Conservation (phyloP, 2,888 invertebrate genomes). For the Phrixothrix hirtus region DNA sequence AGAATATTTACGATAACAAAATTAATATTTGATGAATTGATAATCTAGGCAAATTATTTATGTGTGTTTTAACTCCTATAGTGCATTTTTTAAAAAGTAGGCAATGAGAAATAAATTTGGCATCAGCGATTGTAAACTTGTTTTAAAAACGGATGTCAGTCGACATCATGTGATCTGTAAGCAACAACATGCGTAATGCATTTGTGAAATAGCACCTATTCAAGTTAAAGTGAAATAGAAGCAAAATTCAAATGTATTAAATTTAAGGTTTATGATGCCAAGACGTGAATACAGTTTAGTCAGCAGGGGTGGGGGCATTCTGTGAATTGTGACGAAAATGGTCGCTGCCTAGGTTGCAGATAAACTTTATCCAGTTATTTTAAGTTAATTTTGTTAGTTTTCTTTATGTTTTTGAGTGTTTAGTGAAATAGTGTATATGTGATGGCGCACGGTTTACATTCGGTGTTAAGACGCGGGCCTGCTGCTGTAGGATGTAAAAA, state of each 20-base stretch:
- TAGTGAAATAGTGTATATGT: slow-evolving; percentile 38
- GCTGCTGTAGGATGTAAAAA: slow-evolving; percentile 55
- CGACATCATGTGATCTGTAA: slow-evolving; percentile 52
- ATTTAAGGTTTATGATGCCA: slow-evolving; percentile 66
- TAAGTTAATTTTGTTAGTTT: slow-evolving; percentile 45
- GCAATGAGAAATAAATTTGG: slow-evolving; percentile 47
- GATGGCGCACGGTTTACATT: slow-evolving; percentile 65
- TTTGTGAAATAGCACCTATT: background rate
- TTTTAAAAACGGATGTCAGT: slow-evolving; percentile 75
- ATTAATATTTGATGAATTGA: too few species aligned
- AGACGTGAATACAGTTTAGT: slow-evolving; percentile 68
- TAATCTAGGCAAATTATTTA: too few species aligned
- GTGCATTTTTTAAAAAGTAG: slow-evolving; percentile 12
- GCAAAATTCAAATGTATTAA: too few species aligned
- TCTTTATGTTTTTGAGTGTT: slow-evolving; percentile 36
- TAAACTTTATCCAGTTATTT: slow-evolving; percentile 49
- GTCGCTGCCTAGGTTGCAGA: slow-evolving; percentile 63
- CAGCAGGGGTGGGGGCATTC: slow-evolving; percentile 58
- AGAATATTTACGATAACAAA: background rate
- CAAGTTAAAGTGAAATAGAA: too few species aligned
- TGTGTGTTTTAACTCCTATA: too few species aligned
- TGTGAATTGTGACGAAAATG: slow-evolving; percentile 58
- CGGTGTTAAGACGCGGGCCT: slow-evolving; percentile 57
- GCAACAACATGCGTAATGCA: slow-evolving; percentile 55
- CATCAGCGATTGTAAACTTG: slow-evolving; percentile 69